Percentiles rank a stretch among this genome's conserved stretches.
Evolutionary conservation across 1,140 invertebrate species (phyloP).

Genomic region (Aphaenogaster floridana): DNA sequence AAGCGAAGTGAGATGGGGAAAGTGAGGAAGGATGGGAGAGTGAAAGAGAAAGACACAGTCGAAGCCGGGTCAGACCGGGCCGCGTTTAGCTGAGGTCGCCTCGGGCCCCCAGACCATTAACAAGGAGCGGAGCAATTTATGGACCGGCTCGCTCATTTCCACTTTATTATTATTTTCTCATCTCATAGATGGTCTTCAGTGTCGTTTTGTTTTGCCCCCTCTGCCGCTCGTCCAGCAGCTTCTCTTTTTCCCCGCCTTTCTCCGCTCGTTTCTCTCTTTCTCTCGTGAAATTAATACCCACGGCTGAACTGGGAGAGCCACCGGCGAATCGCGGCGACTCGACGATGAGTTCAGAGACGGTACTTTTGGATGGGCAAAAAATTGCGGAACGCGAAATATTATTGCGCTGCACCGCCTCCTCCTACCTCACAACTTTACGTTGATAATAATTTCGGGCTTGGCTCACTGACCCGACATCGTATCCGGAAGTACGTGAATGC

Average conservation of each 20-base stretch:
- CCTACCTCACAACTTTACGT: constrained; percentile 31
- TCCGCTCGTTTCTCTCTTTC: constrained; percentile 70
- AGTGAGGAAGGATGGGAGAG: constrained; percentile 48
- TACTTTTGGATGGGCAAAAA: constrained; percentile 72
- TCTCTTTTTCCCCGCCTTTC: constrained; percentile 65
- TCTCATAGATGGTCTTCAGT: constrained; percentile 85
- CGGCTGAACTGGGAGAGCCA: constrained; percentile 73
- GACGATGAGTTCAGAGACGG: constrained; percentile 71
- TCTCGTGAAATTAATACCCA: constrained; percentile 80
- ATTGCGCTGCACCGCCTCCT: constrained; percentile 67
- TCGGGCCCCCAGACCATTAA: constrained; percentile 86
- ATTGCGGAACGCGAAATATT: constrained; percentile 75
- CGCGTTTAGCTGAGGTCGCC: constrained; percentile 85
- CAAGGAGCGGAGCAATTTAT: constrained; percentile 87
- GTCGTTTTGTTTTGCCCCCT: constrained; percentile 80
- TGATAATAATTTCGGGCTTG: constrained; percentile 61
- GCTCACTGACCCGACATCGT: neutral
- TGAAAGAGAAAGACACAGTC: constrained; percentile 65
- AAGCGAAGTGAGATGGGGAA: constrained; percentile 50
- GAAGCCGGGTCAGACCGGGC: constrained; percentile 83
- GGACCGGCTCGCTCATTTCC: constrained; percentile 86
- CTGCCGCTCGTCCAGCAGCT: constrained; percentile 59
- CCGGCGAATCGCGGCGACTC: constrained; percentile 68
- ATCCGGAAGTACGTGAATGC: constrained; percentile 22
- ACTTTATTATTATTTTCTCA: constrained; percentile 88